Evolutionary conservation across 2,888 invertebrate species (phyloP).

Genomic region (Cordilura impudica): DNA sequence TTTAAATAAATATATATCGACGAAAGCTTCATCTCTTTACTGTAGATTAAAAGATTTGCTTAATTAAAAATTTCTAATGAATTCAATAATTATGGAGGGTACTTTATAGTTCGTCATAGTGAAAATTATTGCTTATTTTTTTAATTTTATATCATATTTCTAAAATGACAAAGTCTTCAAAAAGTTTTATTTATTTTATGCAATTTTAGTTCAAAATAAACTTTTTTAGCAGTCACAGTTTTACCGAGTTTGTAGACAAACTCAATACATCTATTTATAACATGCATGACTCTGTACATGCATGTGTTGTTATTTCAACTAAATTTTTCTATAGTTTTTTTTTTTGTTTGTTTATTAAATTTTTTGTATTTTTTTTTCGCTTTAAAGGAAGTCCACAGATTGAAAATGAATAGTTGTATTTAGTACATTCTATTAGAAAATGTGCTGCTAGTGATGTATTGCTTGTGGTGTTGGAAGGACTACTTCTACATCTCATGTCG

Average conservation of each 20-base stretch:
- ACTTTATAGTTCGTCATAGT: no score
- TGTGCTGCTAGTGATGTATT: slow-evolving; percentile 1
- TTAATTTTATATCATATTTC: not conserved
- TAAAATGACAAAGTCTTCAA: slow-evolving; percentile 55
- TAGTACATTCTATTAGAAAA: slow-evolving; percentile 13
- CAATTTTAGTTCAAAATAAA: no score
- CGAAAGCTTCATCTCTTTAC: no score
- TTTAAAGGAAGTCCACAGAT: not conserved
- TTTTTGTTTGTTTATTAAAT: slow-evolving; percentile 20
- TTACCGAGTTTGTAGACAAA: slow-evolving; percentile 40
- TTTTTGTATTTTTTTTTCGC: not conserved
- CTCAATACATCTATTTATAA: slow-evolving; percentile 1
- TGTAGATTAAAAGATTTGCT: no score
- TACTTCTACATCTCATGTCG: not conserved
- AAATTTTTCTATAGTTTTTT: slow-evolving; percentile 4
- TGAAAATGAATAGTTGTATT: not conserved
- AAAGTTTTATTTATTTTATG: slow-evolving; percentile 52
- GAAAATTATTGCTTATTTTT: not conserved
- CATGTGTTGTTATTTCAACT: not conserved
- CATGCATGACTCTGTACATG: not conserved
- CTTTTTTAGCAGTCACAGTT: slow-evolving; percentile 36
- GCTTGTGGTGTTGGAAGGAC: slow-evolving; percentile 1
- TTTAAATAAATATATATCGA: no score
- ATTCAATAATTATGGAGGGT: no score
- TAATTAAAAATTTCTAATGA: no score